Evolutionary conservation across 2,888 invertebrate species (phyloP), one percentile per base, ranked within the genome.

Genomic region (Cheilosia urbana): DNA sequence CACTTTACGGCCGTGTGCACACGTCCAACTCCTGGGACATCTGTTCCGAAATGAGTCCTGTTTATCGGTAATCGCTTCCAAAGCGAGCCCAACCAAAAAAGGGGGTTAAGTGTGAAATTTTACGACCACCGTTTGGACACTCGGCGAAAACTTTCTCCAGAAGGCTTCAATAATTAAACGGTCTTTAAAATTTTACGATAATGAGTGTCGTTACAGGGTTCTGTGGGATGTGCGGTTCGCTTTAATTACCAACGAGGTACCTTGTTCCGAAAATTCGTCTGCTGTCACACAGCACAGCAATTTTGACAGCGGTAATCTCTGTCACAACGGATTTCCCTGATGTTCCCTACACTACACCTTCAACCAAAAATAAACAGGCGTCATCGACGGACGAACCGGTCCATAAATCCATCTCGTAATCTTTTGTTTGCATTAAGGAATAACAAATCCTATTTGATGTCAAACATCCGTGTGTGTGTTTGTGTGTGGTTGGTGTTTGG

Each of bases 151-250:
- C 49, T 71, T 80, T 62, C 60, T 27, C 66, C 45, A 47, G 27
- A 71, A 68, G 45, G 66, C 72, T 80, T 85, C 63, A 85, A 85
- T 85, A 77, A 85, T 85, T 85, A 81, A 85, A 81, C 40, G 85
- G 85, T 77, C 65, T 57, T 85, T 77, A 85, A 80, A 80, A 73
- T 81, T 85, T 85, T 68, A 85, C 81, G 85, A 85, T 80, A 80
- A 85, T 85, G 76, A 81, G 77, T 57, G 72, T 60, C 72, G 68
- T 80, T 68, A 72, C 71, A 49, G 42, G 62, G 66, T 63, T 85
- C 66, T 72, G 85, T 81, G 71, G 81, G 71, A 62, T 85, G 77
- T 85, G 76, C 71, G 76, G 85, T 58, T 77, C 68, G 15, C 63
- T 80, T 73, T 81, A 76, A 85, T 85, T 85, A 81, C 75, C 51